Evolutionary conservation across 2,113 vertebrate genomes (phyloP).

Genomic region (Rhinopithecus roxellana): DNA sequence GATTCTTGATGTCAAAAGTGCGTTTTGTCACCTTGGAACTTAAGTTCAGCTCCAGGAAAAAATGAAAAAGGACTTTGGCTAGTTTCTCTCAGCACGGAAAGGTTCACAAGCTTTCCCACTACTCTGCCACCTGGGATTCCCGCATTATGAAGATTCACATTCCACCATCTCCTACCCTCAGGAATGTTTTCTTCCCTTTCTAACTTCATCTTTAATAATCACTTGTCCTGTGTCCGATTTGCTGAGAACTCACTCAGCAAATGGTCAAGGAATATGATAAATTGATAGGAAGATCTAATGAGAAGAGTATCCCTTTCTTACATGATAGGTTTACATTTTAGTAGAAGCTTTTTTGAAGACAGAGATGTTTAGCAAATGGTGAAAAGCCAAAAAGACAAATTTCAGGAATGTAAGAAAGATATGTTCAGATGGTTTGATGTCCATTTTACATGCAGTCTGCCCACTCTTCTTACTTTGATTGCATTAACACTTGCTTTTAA

Average conservation of each 20-base stretch:
- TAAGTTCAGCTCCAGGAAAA: background rate
- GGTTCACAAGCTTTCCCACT: accelerated
- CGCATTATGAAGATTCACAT: too few species aligned
- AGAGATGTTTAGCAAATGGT: background rate
- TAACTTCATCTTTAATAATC: background rate
- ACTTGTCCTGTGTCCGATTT: background rate
- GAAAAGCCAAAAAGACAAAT: background rate
- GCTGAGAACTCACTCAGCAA: background rate
- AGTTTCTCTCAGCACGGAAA: background rate
- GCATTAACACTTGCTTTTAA: background rate
- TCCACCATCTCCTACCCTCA: accelerated
- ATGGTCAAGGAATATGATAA: background rate
- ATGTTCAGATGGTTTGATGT: background rate
- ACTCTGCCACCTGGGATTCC: accelerated
- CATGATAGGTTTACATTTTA: background rate
- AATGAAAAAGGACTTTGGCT: background rate
- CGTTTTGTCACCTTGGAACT: background rate
- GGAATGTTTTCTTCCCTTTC: background rate
- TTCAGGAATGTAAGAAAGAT: background rate
- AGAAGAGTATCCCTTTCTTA: background rate
- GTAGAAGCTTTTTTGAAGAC: background rate
- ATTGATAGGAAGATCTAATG: background rate
- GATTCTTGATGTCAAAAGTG: background rate
- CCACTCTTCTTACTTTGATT: background rate
- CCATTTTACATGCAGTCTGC: background rate